Evolutionary conservation across 2,888 invertebrate species (phyloP).

Genomic region (Plutella xylostella): DNA sequence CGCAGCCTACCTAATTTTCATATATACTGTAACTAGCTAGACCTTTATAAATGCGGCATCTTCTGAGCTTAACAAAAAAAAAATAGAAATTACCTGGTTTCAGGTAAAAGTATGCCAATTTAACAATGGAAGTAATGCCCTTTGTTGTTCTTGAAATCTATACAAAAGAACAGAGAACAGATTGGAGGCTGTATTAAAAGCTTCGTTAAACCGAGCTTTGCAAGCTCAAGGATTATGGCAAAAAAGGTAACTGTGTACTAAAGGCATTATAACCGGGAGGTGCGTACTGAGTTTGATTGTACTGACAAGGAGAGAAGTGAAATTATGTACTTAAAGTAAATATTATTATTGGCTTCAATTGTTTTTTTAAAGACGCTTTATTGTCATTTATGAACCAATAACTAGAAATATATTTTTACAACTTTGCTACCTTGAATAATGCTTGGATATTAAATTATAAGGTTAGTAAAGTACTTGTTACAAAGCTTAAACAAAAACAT

Average conservation of each 20-base stretch:
- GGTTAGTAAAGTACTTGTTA: too few species aligned
- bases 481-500: too few species aligned
- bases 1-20: too few species aligned
- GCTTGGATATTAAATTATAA: too few species aligned
- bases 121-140: neutral
- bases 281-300: neutral
- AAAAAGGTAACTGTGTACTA: conserved; percentile 2
- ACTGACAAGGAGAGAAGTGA: neutral
- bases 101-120: conserved; percentile 2
- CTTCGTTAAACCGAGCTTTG: conserved; percentile 3
- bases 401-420: too few species aligned
- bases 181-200: conserved; percentile 2
- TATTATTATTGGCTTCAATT: conserved; percentile 5
- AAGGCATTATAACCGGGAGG: neutral
- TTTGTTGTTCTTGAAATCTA: neutral
- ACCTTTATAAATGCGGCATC: too few species aligned
- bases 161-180: neutral
- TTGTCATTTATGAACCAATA: too few species aligned
- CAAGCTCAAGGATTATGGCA: neutral
- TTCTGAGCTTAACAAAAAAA: too few species aligned
- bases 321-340: neutral
- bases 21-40: too few species aligned
- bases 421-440: too few species aligned
- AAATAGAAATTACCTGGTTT: neutral
- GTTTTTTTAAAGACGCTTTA: too few species aligned